Evolutionary conservation across 1,140 invertebrate genomes (phyloP).

Genomic region (Helicoverpa zea): DNA sequence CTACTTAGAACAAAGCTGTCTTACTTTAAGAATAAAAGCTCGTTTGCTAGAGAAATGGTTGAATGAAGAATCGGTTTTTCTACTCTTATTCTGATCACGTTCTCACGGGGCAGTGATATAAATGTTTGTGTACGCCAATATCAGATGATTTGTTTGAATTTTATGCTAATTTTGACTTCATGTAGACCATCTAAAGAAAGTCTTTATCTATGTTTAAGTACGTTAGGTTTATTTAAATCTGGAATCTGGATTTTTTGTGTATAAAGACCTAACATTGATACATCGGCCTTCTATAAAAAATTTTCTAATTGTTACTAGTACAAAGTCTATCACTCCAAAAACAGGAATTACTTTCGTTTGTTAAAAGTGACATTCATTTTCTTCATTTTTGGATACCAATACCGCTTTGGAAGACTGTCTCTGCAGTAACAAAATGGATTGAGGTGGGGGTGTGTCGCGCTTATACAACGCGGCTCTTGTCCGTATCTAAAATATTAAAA

Average conservation of each 20-base stretch:
- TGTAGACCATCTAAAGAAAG: not conserved
- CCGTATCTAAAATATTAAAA: conserved; percentile 65
- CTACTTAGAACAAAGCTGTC: not conserved
- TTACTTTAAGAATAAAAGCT: not conserved
- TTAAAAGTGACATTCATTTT: not conserved
- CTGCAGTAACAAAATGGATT: conserved; percentile 75
- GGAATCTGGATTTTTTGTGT: no score
- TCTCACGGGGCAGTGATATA: not conserved
- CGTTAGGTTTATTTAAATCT: no score
- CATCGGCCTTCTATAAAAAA: no score
- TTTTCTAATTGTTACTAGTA: no score
- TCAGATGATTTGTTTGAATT: not conserved
- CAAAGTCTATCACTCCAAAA: no score
- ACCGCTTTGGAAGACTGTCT: not conserved
- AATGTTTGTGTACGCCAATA: not conserved
- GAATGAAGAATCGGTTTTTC: not conserved
- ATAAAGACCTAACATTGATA: no score
- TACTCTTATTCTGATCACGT: not conserved
- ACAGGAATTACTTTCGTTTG: not conserved
- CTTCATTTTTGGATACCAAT: not conserved
- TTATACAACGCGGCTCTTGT: conserved; percentile 70
- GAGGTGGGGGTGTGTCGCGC: conserved; percentile 65
- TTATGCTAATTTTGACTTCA: not conserved
- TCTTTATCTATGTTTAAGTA: no score
- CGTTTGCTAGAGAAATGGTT: not conserved